phyloP scores from a whole-genome alignment of 2,797 vertebrate species.

The Hybognathus amarus region DNA sequence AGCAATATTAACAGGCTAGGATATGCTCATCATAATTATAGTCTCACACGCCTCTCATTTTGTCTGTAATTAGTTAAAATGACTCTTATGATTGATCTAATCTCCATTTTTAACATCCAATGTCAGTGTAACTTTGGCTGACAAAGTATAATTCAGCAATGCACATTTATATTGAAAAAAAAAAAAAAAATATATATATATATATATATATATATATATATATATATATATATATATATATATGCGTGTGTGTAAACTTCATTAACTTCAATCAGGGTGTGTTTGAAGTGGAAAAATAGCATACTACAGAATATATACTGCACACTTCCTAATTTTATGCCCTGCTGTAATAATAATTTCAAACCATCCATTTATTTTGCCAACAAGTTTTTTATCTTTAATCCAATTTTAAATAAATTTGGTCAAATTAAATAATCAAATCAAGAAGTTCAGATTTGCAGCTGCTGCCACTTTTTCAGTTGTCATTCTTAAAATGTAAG shows the following conservation, averaged over 20 bases:
- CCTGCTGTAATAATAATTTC: neutral
- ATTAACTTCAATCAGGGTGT: neutral
- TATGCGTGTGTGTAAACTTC: no score
- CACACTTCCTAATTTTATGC: neutral
- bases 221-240: no score
- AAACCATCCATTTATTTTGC: neutral
- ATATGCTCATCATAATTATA: slow-evolving; percentile 32
- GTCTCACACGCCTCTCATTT: slow-evolving; percentile 5
- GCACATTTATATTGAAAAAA: neutral
- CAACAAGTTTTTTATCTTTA: neutral
- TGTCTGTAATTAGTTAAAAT: slow-evolving; percentile 15
- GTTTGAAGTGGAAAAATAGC: neutral
- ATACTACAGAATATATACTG: neutral
- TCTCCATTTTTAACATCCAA: slow-evolving; percentile 9
- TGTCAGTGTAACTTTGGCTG: slow-evolving; percentile 3
- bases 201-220: no score
- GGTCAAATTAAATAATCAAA: neutral
- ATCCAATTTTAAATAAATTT: neutral
- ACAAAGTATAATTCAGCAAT: neutral
- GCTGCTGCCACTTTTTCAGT: neutral
- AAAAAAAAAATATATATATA: no score
- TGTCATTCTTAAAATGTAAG: neutral
- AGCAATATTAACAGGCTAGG: slow-evolving; percentile 21
- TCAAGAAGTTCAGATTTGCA: neutral
- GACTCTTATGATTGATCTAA: slow-evolving; percentile 5